Percentiles rank a stretch among this genome's conserved stretches.
Conservation (phyloP, 1,140 invertebrate species). For the Sitodiplosis mosellana region DNA sequence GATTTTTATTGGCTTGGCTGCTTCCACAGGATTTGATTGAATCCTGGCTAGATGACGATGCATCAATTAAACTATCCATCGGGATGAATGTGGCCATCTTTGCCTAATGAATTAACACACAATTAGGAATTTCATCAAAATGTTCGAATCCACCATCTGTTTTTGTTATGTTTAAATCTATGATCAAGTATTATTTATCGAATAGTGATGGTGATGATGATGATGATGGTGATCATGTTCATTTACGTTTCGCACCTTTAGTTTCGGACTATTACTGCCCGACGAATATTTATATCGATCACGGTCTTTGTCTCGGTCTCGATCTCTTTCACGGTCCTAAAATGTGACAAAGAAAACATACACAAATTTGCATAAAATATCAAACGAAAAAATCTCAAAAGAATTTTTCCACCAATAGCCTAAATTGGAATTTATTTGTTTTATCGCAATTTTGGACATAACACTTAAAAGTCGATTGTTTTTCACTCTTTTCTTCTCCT, state of each 20-base stretch:
- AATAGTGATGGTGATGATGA: no score
- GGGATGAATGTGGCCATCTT: background rate
- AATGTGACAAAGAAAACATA: no score
- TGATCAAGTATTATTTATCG: no score
- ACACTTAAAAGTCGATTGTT: no score
- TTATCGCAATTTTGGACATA: no score
- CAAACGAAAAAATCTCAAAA: slow-evolving; percentile 14
- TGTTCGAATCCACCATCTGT: slow-evolving; percentile 23
- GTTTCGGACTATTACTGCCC: slow-evolving; percentile 40
- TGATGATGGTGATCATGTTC: no score
- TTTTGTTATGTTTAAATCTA: no score
- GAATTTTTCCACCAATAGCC: no score
- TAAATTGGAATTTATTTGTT: no score
- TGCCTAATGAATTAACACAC: background rate
- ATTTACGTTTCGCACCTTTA: slow-evolving; percentile 19
- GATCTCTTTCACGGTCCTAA: slow-evolving; percentile 11
- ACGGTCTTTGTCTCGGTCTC: slow-evolving; percentile 16
- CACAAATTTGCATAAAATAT: background rate
- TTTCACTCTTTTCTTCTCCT: no score
- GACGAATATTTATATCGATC: slow-evolving; percentile 15
- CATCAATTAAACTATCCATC: background rate
- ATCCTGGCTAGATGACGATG: background rate
- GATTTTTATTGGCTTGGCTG: slow-evolving; percentile 22
- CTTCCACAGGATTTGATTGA: background rate
- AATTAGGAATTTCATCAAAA: slow-evolving; percentile 15